Conservation (phyloP, 2,888 invertebrate species). For the Cerceris ruficornis region DNA sequence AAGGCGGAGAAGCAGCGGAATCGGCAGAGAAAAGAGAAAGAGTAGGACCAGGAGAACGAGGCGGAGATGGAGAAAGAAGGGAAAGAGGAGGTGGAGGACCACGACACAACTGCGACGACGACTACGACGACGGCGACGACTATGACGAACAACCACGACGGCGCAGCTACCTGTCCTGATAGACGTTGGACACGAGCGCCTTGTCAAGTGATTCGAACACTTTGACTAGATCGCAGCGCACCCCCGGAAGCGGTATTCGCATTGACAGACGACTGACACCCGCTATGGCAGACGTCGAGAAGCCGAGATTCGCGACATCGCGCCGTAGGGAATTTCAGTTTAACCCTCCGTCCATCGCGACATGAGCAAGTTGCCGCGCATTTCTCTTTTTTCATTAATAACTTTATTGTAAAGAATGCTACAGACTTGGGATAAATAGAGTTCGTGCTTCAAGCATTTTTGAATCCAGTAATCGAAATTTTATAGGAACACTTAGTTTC, state of each 20-base stretch:
- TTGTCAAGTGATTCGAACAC: constrained; percentile 29
- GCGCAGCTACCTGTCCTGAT: constrained; percentile 18
- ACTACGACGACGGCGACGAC: neutral
- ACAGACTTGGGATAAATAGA: too few species aligned
- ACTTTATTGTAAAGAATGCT: too few species aligned
- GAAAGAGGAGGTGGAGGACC: neutral
- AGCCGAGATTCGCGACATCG: neutral
- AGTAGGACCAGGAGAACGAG: neutral
- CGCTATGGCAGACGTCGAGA: neutral
- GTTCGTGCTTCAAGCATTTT: too few species aligned
- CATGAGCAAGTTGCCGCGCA: too few species aligned
- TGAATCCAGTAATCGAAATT: too few species aligned
- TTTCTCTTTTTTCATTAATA: too few species aligned
- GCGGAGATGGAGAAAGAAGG: constrained; percentile 1
- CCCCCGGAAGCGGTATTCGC: constrained; percentile 24
- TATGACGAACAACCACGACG: constrained; percentile 8
- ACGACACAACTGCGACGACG: constrained; percentile 24
- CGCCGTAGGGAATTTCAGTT: neutral
- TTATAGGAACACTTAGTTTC: too few species aligned
- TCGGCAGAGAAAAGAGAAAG: too few species aligned
- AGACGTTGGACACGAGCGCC: constrained; percentile 34
- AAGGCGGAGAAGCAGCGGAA: too few species aligned
- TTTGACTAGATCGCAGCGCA: constrained; percentile 13
- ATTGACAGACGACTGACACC: constrained; percentile 21
- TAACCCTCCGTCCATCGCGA: too few species aligned